Percentiles rank a stretch among this genome's conserved stretches.
Evolutionary conservation across 2,113 vertebrate species (phyloP).

Genomic region (Hepsetus odoe): DNA sequence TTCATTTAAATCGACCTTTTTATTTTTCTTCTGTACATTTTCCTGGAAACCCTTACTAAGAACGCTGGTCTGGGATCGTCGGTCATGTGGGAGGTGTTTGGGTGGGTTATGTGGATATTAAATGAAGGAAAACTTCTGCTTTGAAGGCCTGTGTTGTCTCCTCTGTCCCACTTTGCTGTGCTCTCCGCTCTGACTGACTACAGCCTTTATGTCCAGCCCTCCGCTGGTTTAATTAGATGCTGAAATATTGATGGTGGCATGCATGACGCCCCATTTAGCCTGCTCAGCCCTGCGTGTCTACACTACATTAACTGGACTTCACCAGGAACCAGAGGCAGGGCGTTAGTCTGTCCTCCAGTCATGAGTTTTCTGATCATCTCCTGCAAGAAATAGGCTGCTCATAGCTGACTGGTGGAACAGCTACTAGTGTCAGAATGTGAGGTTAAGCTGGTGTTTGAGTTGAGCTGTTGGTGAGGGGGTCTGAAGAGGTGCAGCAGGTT

Average conservation of each 20-base stretch:
- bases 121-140: not conserved
- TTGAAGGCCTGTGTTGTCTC: not conserved
- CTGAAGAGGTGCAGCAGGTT: not conserved
- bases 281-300: constrained; percentile 45
- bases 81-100: too few relatives aligned
- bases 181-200: constrained; percentile 18
- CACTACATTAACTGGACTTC: constrained; percentile 36
- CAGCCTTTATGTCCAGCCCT: constrained; percentile 63
- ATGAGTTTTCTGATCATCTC: not conserved
- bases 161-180: not conserved
- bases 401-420: not conserved
- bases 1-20: too few relatives aligned
- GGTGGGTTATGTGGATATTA: too few relatives aligned
- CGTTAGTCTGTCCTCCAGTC: not conserved
- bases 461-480: not conserved
- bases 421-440: not conserved
- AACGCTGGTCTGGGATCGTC: too few relatives aligned
- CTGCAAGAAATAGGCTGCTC: not conserved
- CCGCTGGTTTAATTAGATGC: constrained; percentile 68
- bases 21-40: too few relatives aligned
- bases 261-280: constrained; percentile 46
- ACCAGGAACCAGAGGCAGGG: constrained; percentile 1
- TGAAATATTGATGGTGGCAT: constrained; percentile 71
- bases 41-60: too few relatives aligned
- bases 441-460: not conserved